Evolutionary conservation across 2,113 vertebrate species (phyloP).

Genomic region (Myotis brandtii): DNA sequence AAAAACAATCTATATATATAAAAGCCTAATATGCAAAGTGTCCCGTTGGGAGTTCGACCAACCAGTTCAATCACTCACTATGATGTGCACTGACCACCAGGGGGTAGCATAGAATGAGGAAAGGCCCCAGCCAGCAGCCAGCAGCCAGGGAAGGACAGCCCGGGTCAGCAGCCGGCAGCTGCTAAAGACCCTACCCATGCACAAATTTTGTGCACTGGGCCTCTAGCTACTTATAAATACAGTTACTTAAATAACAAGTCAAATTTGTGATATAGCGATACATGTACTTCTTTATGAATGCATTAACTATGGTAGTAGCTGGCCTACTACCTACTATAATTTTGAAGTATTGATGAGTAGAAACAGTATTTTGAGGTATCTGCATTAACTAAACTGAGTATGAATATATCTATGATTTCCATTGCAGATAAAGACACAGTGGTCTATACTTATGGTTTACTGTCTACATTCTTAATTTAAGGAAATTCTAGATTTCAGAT

Average conservation of each 20-base stretch:
- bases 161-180: too few species aligned
- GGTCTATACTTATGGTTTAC: background rate
- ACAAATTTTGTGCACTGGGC: too few species aligned
- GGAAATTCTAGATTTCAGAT: conserved; percentile 22
- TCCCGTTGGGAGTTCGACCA: too few species aligned
- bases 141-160: too few species aligned
- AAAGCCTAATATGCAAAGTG: too few species aligned
- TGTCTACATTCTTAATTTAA: background rate
- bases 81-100: too few species aligned
- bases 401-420: background rate
- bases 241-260: background rate
- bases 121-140: too few species aligned
- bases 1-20: background rate
- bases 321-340: background rate
- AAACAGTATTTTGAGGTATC: background rate
- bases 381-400: background rate
- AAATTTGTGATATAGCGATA: background rate
- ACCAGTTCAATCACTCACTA: too few species aligned
- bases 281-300: background rate
- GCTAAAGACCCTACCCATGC: too few species aligned
- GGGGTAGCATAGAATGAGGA: too few species aligned
- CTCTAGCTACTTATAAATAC: background rate
- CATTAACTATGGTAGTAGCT: background rate
- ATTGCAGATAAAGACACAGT: background rate
- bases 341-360: background rate